phyloP scores from a whole-genome alignment of 1,140 invertebrate species.

The Brachionus koreanus region DNA sequence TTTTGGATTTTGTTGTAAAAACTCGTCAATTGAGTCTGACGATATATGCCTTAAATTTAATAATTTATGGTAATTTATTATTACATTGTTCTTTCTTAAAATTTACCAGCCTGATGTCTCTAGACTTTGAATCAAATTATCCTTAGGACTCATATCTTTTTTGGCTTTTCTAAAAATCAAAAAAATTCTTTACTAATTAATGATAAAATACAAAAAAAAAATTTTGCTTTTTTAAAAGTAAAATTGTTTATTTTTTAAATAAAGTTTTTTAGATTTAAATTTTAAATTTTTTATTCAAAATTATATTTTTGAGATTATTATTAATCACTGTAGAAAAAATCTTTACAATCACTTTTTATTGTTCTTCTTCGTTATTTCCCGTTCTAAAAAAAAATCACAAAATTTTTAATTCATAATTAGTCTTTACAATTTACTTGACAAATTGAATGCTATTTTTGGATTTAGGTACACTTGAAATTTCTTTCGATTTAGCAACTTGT shows the following conservation, averaged over 20 bases:
- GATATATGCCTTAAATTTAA: background rate
- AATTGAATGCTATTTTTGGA: slow-evolving; percentile 13
- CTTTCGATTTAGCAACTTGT: background rate
- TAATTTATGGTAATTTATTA: background rate
- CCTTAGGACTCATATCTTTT: slow-evolving; percentile 2
- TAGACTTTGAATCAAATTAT: background rate
- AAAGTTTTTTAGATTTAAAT: background rate
- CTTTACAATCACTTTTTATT: background rate
- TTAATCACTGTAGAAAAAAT: background rate
- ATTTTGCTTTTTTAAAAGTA: slow-evolving; percentile 30
- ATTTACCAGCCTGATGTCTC: background rate
- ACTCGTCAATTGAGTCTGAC: background rate
- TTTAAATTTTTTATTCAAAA: background rate
- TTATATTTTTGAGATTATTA: background rate
- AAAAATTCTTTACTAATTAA: background rate
- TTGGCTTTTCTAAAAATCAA: background rate
- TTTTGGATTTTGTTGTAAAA: background rate
- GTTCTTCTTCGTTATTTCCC: background rate
- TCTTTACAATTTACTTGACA: background rate
- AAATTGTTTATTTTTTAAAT: background rate
- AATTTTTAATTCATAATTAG: background rate
- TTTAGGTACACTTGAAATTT: background rate
- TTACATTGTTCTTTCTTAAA: background rate
- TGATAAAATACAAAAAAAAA: background rate
- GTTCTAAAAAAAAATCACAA: background rate